Percentiles rank a stretch among this genome's conserved stretches.
These are phyloP conservation scores for Microplitis deprimator DNA, from an alignment of 2,888 invertebrate species.

Conservation along the genomic window DNA sequence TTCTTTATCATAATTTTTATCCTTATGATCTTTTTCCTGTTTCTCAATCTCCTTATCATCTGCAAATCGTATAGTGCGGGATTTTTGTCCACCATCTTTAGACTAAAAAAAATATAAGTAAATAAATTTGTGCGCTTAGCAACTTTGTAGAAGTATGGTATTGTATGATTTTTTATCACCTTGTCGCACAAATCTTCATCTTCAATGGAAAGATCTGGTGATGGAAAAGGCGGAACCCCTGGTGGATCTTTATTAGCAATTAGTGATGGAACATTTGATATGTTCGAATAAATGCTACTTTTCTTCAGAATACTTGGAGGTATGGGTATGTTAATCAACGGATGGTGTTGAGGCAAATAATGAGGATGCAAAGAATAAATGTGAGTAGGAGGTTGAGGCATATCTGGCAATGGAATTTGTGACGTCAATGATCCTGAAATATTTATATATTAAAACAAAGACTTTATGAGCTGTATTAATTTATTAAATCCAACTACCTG, in stretches of 20 bases:
- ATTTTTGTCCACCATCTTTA: constrained; percentile 71
- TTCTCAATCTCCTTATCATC: constrained; percentile 76
- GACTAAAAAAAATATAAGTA: constrained; percentile 50
- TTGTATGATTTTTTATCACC: constrained; percentile 46
- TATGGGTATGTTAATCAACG: constrained; percentile 73
- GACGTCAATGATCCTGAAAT: constrained; percentile 72
- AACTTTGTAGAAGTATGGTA: too few relatives aligned
- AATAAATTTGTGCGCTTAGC: background rate
- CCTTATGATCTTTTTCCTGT: constrained; percentile 71
- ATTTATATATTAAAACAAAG: constrained; percentile 22
- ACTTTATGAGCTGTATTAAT: background rate
- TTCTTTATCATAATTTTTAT: constrained; percentile 66
- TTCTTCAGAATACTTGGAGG: constrained; percentile 83
- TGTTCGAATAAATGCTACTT: constrained; percentile 74
- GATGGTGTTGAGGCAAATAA: constrained; percentile 69
- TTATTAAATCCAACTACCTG: constrained; percentile 53
- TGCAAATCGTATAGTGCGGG: constrained; percentile 76
- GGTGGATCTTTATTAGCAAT: constrained; percentile 79
- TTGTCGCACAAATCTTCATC: constrained; percentile 72
- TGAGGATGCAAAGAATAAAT: constrained; percentile 66
- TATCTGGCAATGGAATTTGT: constrained; percentile 75
- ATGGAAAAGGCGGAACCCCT: constrained; percentile 90
- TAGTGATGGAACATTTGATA: constrained; percentile 60
- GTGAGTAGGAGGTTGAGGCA: constrained; percentile 67
- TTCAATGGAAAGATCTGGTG: constrained; percentile 81